Conservation (phyloP, 2,888 invertebrate species). For the Acanthosoma haemorrhoidale region DNA sequence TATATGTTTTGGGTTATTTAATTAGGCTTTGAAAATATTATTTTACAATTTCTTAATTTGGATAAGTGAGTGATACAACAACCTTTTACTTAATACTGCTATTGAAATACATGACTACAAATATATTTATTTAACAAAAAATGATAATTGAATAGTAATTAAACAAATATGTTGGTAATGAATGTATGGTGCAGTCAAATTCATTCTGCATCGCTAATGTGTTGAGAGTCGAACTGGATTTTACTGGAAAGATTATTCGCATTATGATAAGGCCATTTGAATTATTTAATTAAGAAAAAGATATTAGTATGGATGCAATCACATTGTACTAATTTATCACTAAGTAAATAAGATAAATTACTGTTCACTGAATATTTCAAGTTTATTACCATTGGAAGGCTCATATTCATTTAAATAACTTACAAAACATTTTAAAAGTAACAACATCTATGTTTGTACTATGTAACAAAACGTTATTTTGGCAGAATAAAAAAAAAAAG, state of each 20-base stretch:
- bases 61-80: slow-evolving; percentile 20
- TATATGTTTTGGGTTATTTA: slow-evolving; percentile 26
- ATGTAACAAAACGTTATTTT: neutral
- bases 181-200: slow-evolving; percentile 8
- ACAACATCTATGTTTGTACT: neutral
- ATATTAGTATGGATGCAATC: slow-evolving; percentile 23
- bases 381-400: slow-evolving; percentile 9
- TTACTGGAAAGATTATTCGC: neutral
- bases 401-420: neutral
- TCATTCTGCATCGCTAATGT: slow-evolving; percentile 15
- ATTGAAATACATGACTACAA: slow-evolving; percentile 13
- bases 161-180: neutral
- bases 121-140: neutral
- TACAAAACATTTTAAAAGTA: neutral
- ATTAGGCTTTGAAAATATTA: slow-evolving; percentile 26
- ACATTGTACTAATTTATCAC: slow-evolving; percentile 26
- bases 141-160: neutral
- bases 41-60: slow-evolving; percentile 14
- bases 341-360: slow-evolving; percentile 7
- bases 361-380: slow-evolving; percentile 8
- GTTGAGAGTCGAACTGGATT: neutral
- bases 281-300: slow-evolving; percentile 9
- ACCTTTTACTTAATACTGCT: slow-evolving; percentile 20
- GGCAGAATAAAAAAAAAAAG: neutral
- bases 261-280: slow-evolving; percentile 23